Percentiles rank a stretch among this genome's conserved stretches.
Conservation (phyloP, 2,888 invertebrate genomes). For the Mayetiola destructor region DNA sequence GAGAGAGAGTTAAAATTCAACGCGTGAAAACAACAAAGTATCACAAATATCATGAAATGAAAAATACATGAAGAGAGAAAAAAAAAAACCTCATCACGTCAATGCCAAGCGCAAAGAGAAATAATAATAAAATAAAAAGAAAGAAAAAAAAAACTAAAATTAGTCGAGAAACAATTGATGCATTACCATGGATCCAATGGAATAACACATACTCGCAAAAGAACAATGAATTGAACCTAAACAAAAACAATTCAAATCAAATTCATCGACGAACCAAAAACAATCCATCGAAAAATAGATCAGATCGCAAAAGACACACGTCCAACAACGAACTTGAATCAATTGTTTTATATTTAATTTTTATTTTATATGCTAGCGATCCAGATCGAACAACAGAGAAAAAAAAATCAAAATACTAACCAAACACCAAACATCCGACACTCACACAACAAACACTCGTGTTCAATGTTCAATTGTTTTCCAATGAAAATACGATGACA, state of each 20-base stretch:
- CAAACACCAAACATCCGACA: no score
- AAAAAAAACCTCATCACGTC: no score
- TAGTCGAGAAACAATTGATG: neutral
- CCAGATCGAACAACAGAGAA: no score
- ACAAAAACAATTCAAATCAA: neutral
- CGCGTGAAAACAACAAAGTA: conserved; percentile 10
- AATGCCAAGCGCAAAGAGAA: no score
- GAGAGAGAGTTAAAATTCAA: no score
- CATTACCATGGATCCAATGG: neutral
- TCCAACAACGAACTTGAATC: neutral
- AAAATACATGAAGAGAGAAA: neutral
- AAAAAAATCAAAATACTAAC: no score
- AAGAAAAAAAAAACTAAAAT: neutral
- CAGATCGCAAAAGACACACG: neutral
- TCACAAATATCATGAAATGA: neutral
- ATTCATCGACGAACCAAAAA: neutral
- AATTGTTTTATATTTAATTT: conserved; percentile 7
- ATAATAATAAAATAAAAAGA: neutral
- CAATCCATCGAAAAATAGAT: neutral
- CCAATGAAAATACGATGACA: no score
- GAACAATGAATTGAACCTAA: neutral
- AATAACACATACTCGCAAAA: no score
- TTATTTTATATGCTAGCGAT: conserved; percentile 7
- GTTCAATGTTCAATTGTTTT: neutral
- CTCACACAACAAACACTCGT: no score